These are phyloP conservation scores for Leucoraja erinaceus DNA, from an alignment of 2,113 vertebrate species.

Conservation along the genomic window DNA sequence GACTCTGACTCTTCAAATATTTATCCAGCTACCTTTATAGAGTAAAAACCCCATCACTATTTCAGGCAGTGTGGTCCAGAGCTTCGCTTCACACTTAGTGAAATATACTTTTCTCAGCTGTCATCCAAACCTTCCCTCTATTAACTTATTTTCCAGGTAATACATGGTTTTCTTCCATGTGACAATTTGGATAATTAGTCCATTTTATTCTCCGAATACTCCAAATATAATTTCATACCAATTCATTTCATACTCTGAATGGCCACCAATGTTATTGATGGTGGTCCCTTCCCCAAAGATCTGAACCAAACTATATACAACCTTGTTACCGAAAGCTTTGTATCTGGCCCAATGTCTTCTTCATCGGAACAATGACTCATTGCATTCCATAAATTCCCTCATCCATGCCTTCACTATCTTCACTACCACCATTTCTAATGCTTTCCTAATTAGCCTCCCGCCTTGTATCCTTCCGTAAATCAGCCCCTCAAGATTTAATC, in stretches of 20 bases:
- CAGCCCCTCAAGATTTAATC: neutral
- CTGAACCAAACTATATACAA: neutral
- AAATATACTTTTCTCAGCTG: too few species aligned
- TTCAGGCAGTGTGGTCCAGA: too few species aligned
- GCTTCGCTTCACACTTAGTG: too few species aligned
- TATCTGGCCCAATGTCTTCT: neutral
- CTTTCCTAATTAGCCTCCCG: neutral
- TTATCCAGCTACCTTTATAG: too few species aligned
- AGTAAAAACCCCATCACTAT: too few species aligned
- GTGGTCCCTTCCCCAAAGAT: neutral
- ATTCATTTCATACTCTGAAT: too few species aligned
- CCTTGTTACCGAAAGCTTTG: neutral
- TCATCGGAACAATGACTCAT: neutral
- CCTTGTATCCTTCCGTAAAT: neutral
- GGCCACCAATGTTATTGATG: neutral
- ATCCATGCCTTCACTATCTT: neutral
- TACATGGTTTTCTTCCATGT: neutral
- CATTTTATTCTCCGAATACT: neutral
- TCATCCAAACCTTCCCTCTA: too few species aligned
- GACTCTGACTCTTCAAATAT: too few species aligned
- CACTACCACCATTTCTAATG: neutral
- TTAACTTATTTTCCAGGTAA: too few species aligned
- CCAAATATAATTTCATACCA: too few species aligned
- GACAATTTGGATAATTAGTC: neutral
- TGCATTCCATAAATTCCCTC: neutral